phyloP scores from a whole-genome alignment of 2,113 vertebrate genomes.

The Stigmatopora nigra region DNA sequence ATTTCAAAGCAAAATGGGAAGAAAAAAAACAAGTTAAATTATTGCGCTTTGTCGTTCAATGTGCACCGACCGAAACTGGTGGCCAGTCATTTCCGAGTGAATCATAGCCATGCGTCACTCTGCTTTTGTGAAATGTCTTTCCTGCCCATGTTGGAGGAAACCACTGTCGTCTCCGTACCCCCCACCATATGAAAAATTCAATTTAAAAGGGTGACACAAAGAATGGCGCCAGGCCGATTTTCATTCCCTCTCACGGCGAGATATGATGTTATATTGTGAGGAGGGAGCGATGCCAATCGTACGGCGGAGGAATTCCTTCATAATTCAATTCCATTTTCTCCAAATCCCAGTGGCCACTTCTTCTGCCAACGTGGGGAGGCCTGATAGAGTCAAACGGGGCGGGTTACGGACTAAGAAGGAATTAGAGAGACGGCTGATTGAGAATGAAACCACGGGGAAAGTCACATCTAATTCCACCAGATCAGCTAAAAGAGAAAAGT shows the following conservation, averaged over 20 bases:
- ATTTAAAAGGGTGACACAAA: conserved; percentile 77
- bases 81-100: conserved; percentile 51
- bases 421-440: conserved; percentile 42
- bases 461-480: conserved; percentile 26
- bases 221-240: conserved; percentile 73
- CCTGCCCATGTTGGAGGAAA: conserved; percentile 71
- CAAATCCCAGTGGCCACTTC: conserved; percentile 72
- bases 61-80: conserved; percentile 46
- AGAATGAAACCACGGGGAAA: conserved; percentile 53
- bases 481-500: conserved; percentile 44
- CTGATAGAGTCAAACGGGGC: conserved; percentile 56
- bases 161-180: conserved; percentile 72
- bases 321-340: conserved; percentile 78
- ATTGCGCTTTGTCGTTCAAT: conserved; percentile 43
- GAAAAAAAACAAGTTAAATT: conserved; percentile 50
- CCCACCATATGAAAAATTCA: conserved; percentile 77
- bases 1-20: conserved; percentile 26
- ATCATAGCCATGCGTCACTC: conserved; percentile 57
- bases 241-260: conserved; percentile 71
- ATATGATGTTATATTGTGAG: conserved; percentile 77
- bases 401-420: conserved; percentile 46
- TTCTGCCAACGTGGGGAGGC: conserved; percentile 54
- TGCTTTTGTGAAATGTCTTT: conserved; percentile 68
- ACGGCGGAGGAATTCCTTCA: conserved; percentile 74
- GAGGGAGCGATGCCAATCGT: conserved; percentile 76